A percentile compares a stretch with the other conserved stretches of the same genome.
These are phyloP conservation scores for Drosophila suzukii DNA, from an alignment of 1,140 invertebrate species.

Conservation along the genomic window DNA sequence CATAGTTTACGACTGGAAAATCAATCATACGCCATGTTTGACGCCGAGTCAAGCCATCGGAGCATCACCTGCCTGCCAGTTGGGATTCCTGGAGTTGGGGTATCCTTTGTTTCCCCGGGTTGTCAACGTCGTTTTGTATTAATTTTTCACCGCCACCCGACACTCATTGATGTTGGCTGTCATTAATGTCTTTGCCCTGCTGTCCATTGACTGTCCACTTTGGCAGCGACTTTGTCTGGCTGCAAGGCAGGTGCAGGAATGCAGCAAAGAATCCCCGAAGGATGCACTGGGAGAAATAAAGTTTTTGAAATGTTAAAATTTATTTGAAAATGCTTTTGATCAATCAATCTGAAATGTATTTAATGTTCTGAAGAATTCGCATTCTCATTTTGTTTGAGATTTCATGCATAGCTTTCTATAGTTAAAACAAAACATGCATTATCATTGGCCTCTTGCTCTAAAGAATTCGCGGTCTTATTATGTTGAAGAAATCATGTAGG, in stretches of 20 bases:
- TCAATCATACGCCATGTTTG: conserved; percentile 80
- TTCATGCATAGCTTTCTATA: too few relatives aligned
- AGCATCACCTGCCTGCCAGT: conserved; percentile 38
- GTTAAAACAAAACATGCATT: too few relatives aligned
- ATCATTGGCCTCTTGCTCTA: too few relatives aligned
- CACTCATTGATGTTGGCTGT: conserved; percentile 74
- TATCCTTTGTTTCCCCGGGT: conserved; percentile 11
- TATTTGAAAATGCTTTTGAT: too few relatives aligned
- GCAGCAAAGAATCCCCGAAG: conserved; percentile 26
- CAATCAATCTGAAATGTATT: too few relatives aligned
- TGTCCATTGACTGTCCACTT: conserved; percentile 56
- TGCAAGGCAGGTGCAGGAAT: conserved; percentile 16
- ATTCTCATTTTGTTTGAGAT: too few relatives aligned
- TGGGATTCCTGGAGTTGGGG: not conserved
- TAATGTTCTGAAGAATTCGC: too few relatives aligned
- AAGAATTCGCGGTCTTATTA: too few relatives aligned
- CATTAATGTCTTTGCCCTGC: conserved; percentile 45
- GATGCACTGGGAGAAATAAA: conserved; percentile 5
- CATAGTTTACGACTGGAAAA: conserved; percentile 72
- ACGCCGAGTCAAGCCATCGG: conserved; percentile 31
- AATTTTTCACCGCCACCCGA: conserved; percentile 70
- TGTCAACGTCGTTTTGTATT: conserved; percentile 58
- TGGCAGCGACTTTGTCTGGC: conserved; percentile 34
- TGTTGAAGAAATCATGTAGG: too few relatives aligned
- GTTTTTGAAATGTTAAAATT: not conserved